phyloP scores from a whole-genome alignment of 2,113 vertebrate species.

The Scolopax mira region DNA sequence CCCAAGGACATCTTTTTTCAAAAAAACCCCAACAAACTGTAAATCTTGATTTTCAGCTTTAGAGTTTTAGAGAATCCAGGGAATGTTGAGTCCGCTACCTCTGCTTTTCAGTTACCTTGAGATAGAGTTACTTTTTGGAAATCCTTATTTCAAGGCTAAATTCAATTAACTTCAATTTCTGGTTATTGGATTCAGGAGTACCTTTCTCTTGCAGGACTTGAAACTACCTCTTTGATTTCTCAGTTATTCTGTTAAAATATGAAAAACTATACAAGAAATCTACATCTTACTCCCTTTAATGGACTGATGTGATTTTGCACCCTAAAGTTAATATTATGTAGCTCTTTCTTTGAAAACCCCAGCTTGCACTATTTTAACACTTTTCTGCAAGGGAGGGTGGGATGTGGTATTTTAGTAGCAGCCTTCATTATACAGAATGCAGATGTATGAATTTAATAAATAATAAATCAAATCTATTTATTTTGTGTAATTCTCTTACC shows the following conservation, averaged over 20 bases:
- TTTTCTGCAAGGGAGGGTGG: neutral
- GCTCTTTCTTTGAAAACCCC: neutral
- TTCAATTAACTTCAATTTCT: neutral
- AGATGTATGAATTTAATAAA: neutral
- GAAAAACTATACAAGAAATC: neutral
- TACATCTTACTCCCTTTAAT: neutral
- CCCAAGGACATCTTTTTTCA: neutral
- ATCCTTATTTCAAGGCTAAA: neutral
- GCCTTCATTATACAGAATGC: neutral
- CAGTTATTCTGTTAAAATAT: neutral
- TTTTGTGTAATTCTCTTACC: neutral
- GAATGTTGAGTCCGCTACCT: neutral
- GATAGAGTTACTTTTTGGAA: neutral
- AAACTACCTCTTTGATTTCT: neutral
- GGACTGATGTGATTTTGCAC: neutral
- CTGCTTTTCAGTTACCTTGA: neutral
- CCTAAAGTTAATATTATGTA: neutral
- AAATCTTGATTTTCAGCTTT: neutral
- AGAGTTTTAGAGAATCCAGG: neutral
- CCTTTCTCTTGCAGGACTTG: neutral
- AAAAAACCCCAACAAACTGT: neutral
- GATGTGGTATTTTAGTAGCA: neutral
- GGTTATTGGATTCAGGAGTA: neutral
- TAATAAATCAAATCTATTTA: neutral
- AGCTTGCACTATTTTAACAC: neutral